These are phyloP conservation scores for Drosophila melanosoma DNA, from an alignment of 2,888 invertebrate genomes.

Conservation along the genomic window DNA sequence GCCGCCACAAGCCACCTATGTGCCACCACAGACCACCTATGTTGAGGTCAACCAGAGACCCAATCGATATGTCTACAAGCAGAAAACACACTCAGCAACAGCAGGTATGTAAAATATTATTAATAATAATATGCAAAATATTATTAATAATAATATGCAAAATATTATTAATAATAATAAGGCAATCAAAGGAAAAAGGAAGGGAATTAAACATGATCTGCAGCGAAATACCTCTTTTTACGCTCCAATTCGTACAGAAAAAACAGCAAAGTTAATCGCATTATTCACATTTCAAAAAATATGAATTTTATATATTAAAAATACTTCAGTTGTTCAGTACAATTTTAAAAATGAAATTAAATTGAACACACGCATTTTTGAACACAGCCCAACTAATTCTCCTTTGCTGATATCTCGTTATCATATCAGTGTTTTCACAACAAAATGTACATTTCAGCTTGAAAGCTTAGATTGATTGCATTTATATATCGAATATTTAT, in stretches of 20 bases:
- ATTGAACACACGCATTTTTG: background rate
- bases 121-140: background rate
- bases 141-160: too few relatives aligned
- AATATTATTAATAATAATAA: background rate
- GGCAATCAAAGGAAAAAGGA: background rate
- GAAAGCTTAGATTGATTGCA: slow-evolving; percentile 22
- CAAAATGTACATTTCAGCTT: background rate
- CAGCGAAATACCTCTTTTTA: background rate
- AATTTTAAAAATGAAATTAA: too few relatives aligned
- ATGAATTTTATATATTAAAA: background rate
- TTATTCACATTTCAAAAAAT: background rate
- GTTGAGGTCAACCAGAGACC: slow-evolving; percentile 2
- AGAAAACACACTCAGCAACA: background rate
- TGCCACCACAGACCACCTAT: background rate
- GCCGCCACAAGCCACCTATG: background rate
- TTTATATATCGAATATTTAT: slow-evolving; percentile 9
- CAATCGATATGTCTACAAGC: slow-evolving; percentile 3
- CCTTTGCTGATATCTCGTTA: slow-evolving; percentile 8
- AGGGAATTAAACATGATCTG: background rate
- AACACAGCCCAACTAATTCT: background rate
- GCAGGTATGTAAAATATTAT: slow-evolving; percentile 23
- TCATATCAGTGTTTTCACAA: slow-evolving; percentile 5
- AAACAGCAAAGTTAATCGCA: background rate
- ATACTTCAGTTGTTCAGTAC: background rate
- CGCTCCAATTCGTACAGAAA: background rate